phyloP scores from a whole-genome alignment of 2,888 invertebrate species.

The Thereva unica region DNA sequence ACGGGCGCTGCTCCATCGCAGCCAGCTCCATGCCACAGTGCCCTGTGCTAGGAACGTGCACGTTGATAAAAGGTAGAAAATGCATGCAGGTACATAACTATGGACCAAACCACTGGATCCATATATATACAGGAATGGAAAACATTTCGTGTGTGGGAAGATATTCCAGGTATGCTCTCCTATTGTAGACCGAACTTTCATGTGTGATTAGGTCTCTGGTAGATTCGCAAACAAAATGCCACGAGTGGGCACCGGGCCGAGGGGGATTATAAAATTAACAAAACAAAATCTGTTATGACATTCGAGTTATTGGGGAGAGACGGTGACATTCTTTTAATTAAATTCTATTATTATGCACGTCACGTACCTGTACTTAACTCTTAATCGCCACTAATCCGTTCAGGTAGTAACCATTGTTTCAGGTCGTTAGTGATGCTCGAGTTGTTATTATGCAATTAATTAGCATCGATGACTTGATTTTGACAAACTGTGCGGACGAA shows the following conservation, averaged over 20 bases:
- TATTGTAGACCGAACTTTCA: not conserved
- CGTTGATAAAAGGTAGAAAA: not conserved
- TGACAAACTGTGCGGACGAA: conserved; percentile 19
- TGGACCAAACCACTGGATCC: not conserved
- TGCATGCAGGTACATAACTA: not conserved
- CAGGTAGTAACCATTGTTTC: not conserved
- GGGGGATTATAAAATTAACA: too few species aligned
- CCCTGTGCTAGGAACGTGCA: not conserved
- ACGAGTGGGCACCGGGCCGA: not conserved
- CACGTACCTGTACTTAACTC: too few species aligned
- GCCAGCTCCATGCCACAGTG: too few species aligned
- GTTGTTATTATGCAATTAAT: conserved; percentile 28
- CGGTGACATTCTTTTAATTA: too few species aligned
- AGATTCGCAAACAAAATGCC: not conserved
- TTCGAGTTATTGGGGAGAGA: too few species aligned
- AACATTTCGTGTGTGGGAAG: not conserved
- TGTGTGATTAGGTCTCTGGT: not conserved
- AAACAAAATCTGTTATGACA: too few species aligned
- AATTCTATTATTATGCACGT: too few species aligned
- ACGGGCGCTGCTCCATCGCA: not conserved
- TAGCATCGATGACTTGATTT: conserved; percentile 31
- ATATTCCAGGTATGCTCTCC: not conserved
- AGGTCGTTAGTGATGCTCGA: conserved; percentile 13
- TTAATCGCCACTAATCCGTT: too few species aligned
- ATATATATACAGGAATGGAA: conserved; percentile 1